These are phyloP conservation scores for Atta texana DNA, from an alignment of 1,140 invertebrate species.

Conservation along the genomic window DNA sequence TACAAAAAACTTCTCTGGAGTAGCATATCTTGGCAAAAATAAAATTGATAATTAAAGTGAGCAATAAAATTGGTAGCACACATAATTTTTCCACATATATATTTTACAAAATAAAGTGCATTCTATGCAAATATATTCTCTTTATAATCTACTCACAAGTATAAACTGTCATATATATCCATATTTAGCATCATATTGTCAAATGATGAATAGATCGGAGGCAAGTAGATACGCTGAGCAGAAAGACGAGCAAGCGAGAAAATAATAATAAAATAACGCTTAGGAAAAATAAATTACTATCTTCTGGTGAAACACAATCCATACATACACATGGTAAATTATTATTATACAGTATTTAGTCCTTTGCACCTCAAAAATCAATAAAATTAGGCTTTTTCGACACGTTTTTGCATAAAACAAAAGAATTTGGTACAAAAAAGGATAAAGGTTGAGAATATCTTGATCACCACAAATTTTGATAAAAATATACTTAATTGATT, in stretches of 20 bases:
- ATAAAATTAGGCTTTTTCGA: too few relatives aligned
- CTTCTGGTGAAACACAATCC: constrained; percentile 8
- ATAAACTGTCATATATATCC: constrained; percentile 88
- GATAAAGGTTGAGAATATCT: too few relatives aligned
- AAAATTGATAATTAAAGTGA: not conserved
- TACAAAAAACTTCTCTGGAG: constrained; percentile 91
- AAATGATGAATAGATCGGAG: constrained; percentile 5
- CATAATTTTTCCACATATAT: not conserved
- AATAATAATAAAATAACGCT: constrained; percentile 22
- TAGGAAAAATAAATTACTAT: constrained; percentile 56
- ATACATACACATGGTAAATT: constrained; percentile 44
- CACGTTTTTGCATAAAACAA: too few relatives aligned
- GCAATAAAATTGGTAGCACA: not conserved
- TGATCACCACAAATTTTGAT: too few relatives aligned
- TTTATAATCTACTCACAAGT: constrained; percentile 86
- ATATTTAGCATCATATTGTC: constrained; percentile 80
- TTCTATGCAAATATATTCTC: constrained; percentile 2
- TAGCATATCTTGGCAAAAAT: constrained; percentile 88
- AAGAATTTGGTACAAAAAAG: too few relatives aligned
- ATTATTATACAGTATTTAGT: too few relatives aligned
- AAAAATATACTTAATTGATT: too few relatives aligned
- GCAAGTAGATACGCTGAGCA: not conserved
- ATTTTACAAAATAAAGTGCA: not conserved
- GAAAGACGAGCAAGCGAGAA: constrained; percentile 15
- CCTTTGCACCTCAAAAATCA: too few relatives aligned